Base-by-base conservation (phyloP, 2,888 invertebrate species). In the Allacma fusca region DNA sequence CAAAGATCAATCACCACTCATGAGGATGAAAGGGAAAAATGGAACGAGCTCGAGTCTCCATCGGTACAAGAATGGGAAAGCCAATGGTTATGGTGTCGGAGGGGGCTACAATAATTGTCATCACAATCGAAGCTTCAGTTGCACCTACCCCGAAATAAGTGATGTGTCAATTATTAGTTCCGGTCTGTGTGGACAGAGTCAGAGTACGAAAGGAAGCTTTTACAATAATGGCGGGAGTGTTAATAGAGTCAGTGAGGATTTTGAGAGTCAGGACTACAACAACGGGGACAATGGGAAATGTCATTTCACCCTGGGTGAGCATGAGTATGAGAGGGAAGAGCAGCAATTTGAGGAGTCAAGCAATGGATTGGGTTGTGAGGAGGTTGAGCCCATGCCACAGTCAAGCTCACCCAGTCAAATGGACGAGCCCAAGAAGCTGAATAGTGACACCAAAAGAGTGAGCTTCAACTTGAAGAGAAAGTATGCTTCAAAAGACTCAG, bases 131-230 rank as follows among this genome's bases (percentile, higher is more conserved):
- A 84, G 84, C 70, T 81, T 82, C 7, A 83, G 83, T 43, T 84
- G 83, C 57, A 68, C 67, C 67, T 84, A 84, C 74, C 83, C 84
- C 9, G 84, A 83, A 57, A 81, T 73, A 23, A 78, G 78, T 19
- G 83, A 83, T 67, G 78, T 83, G 12, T 77, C 83, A n/a, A 83
- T 81, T 23, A 83, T 83, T 34, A 81, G 82, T 59, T 81, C 81
- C 1, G 75, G 75, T 13, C 74, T 81, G 21, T 72, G 77, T 68
- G 74, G 64, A n/a, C 62, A 74, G 12, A 65, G 64, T 43, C 67
- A 76, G 16, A 75, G 75, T 59, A 29, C 70, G 72, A 68, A 75
- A 50, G 74, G 44, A 16, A 67, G 67, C 50, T 75, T 75, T 59
- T 72, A 59, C 29, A 28, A 23, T 21, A 44, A 70, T 59, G 65